A percentile compares a stretch with the other conserved stretches of the same genome.
These are phyloP conservation scores for Zaprionus tsacasi DNA, from an alignment of 1,140 invertebrate genomes.

Conservation along the genomic window DNA sequence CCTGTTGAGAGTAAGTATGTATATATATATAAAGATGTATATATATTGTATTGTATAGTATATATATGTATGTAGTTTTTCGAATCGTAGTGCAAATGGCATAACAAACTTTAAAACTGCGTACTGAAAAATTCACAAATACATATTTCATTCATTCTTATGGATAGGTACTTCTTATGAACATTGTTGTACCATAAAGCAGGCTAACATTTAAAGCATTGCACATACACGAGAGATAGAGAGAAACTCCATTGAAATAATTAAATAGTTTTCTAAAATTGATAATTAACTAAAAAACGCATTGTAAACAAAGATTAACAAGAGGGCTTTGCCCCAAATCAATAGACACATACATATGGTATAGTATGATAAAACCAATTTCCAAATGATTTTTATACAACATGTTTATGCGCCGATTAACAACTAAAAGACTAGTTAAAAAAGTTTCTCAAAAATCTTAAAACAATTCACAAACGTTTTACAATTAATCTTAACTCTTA, in stretches of 20 bases:
- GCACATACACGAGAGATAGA: slow-evolving; percentile 52
- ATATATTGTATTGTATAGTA: slow-evolving; percentile 27
- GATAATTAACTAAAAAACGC: slow-evolving; percentile 27
- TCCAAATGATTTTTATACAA: slow-evolving; percentile 12
- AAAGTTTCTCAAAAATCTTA: slow-evolving; percentile 46
- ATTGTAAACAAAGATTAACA: slow-evolving; percentile 55
- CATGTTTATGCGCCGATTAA: slow-evolving; percentile 37
- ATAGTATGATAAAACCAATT: slow-evolving; percentile 44
- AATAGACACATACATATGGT: slow-evolving; percentile 14
- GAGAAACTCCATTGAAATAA: slow-evolving; percentile 28
- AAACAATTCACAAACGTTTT: slow-evolving; percentile 40
- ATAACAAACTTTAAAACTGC: slow-evolving; percentile 66
- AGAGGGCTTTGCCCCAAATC: slow-evolving; percentile 70
- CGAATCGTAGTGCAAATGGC: slow-evolving; percentile 44
- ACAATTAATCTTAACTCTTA: slow-evolving; percentile 8
- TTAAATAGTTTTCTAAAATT: slow-evolving; percentile 16
- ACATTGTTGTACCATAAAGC: slow-evolving; percentile 77
- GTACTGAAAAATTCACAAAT: slow-evolving; percentile 57
- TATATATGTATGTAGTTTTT: slow-evolving; percentile 49
- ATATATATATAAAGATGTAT: slow-evolving; percentile 56
- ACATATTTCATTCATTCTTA: slow-evolving; percentile 36
- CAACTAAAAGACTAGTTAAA: slow-evolving; percentile 72
- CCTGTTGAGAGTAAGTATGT: slow-evolving; percentile 39
- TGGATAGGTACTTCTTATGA: slow-evolving; percentile 73
- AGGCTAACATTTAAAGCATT: slow-evolving; percentile 81